These are phyloP conservation scores for Drosophila vallismaia DNA, from an alignment of 2,888 invertebrate species.

Conservation along the genomic window DNA sequence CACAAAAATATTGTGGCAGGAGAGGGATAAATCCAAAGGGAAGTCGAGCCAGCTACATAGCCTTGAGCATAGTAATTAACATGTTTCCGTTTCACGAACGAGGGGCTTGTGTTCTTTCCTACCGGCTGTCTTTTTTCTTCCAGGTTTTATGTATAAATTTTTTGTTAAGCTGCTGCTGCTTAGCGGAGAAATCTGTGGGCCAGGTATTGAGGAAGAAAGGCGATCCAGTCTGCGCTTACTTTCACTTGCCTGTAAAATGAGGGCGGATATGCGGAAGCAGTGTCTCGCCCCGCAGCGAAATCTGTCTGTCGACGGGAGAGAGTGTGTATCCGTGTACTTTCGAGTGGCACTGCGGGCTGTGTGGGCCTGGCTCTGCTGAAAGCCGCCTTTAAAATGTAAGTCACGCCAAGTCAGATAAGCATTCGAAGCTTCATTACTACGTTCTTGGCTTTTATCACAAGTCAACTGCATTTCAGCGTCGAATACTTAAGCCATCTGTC, in stretches of 20 bases:
- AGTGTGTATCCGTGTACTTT: conserved; percentile 7
- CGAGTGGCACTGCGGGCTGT: background rate
- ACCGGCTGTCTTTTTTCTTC: conserved; percentile 7
- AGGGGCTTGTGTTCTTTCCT: conserved; percentile 24
- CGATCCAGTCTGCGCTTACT: conserved; percentile 54
- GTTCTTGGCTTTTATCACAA: conserved; percentile 58
- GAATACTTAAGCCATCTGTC: conserved; percentile 49
- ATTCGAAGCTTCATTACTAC: conserved; percentile 69
- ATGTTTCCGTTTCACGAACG: conserved; percentile 79
- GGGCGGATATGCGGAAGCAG: conserved; percentile 68
- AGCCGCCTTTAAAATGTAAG: conserved; percentile 72
- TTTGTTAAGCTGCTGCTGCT: conserved; percentile 46
- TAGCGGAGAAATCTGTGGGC: conserved; percentile 42
- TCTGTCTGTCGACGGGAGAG: conserved; percentile 15
- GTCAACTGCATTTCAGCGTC: conserved; percentile 54
- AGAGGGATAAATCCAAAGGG: conserved; percentile 49
- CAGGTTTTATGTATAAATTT: background rate
- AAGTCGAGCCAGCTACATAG: conserved; percentile 69
- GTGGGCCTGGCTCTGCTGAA: conserved; percentile 44
- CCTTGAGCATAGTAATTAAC: conserved; percentile 82
- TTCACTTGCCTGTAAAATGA: conserved; percentile 68
- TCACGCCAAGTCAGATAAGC: conserved; percentile 70
- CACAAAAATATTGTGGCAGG: conserved; percentile 38
- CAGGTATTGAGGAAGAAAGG: conserved; percentile 47
- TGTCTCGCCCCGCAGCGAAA: conserved; percentile 42